phyloP scores from a whole-genome alignment of 2,113 vertebrate genomes.

The Tachysurus fulvidraco region DNA sequence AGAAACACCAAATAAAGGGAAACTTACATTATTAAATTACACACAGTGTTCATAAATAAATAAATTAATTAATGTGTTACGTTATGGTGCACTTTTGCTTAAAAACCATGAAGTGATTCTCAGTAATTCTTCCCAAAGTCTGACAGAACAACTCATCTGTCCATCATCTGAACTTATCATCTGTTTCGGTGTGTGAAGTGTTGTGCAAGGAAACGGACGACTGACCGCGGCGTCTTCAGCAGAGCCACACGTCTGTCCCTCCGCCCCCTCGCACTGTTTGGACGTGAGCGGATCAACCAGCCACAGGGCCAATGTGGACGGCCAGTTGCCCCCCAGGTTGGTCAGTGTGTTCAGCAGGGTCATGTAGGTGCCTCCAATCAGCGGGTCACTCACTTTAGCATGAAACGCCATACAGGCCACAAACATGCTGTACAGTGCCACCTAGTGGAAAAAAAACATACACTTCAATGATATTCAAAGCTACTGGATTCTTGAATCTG shows the following conservation, averaged over 20 bases:
- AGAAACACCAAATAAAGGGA: background rate
- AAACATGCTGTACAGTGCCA: conserved; percentile 95
- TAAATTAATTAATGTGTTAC: background rate
- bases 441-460: conserved; percentile 64
- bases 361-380: conserved; percentile 98
- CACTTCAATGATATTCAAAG: background rate
- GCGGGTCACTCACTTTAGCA: conserved; percentile 93
- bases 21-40: background rate
- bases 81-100: background rate
- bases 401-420: conserved; percentile 98
- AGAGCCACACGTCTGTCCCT: conserved; percentile 77
- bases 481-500: background rate
- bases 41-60: background rate
- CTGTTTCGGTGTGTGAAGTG: background rate
- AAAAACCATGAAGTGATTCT: background rate
- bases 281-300: conserved; percentile 92
- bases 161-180: background rate
- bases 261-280: conserved; percentile 83
- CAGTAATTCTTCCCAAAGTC: background rate
- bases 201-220: background rate
- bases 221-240: conserved; percentile 80
- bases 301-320: conserved; percentile 92
- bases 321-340: conserved; percentile 97
- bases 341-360: conserved; percentile 94
- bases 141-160: background rate